These are phyloP conservation scores for Trissonchulus sp. DNA, from an alignment of 2,888 invertebrate genomes.

Conservation along the genomic window DNA sequence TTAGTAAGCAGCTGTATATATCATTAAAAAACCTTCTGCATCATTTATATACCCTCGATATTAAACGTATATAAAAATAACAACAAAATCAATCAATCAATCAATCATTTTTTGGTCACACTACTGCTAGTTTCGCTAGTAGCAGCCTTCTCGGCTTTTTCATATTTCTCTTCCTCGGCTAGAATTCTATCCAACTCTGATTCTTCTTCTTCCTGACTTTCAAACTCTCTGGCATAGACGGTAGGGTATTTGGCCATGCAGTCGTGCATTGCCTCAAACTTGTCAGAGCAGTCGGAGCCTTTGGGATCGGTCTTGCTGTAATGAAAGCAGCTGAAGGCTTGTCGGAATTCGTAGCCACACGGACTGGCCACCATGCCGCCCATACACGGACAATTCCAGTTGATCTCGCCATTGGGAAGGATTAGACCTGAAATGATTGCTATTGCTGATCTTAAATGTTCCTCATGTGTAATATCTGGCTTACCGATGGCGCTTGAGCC, in stretches of 20 bases:
- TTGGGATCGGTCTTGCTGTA: slow-evolving; percentile 75
- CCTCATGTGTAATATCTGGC: too few relatives aligned
- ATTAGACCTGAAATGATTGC: slow-evolving; percentile 77
- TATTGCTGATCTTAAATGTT: too few relatives aligned
- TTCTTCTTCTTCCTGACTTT: slow-evolving; percentile 25
- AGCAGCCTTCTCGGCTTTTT: too few relatives aligned
- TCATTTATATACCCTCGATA: too few relatives aligned
- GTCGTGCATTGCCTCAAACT: slow-evolving; percentile 79
- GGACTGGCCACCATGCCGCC: slow-evolving; percentile 97
- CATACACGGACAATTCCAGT: slow-evolving; percentile 93
- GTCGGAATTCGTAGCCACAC: slow-evolving; percentile 83
- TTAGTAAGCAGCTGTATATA: too few relatives aligned
- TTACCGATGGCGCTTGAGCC: too few relatives aligned
- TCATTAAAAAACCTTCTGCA: too few relatives aligned
- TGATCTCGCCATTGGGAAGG: slow-evolving; percentile 76
- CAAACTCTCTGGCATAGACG: slow-evolving; percentile 60
- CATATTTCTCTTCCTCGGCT: slow-evolving; percentile 36
- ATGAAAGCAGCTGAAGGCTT: slow-evolving; percentile 91
- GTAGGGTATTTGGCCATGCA: slow-evolving; percentile 82
- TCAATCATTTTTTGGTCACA: too few relatives aligned
- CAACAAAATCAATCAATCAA: too few relatives aligned
- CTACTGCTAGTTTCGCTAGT: too few relatives aligned
- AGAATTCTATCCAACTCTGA: slow-evolving; percentile 34
- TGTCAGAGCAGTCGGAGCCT: slow-evolving; percentile 83
- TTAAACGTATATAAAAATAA: too few relatives aligned